These are phyloP conservation scores for Leptinotarsa lineolata DNA, from an alignment of 1,140 invertebrate species.

Conservation along the genomic window DNA sequence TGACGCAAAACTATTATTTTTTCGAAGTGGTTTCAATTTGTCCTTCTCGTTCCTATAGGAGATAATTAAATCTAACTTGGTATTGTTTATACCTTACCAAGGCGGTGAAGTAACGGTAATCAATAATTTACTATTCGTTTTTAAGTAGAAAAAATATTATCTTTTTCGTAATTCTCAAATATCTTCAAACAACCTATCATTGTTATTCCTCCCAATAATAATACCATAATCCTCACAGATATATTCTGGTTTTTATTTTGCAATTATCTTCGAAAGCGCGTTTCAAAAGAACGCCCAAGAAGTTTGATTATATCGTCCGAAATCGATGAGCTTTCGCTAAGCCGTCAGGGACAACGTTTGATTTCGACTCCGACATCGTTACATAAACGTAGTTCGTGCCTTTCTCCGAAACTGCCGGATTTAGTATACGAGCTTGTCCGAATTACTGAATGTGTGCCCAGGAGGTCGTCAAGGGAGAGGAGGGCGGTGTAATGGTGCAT, in stretches of 20 bases:
- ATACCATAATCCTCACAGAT: too few species aligned
- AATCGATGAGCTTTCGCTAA: constrained; percentile 6
- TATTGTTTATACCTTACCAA: too few species aligned
- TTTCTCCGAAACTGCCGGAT: neutral
- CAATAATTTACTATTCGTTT: too few species aligned
- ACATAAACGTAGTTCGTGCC: constrained; percentile 18
- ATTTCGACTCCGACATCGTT: constrained; percentile 13
- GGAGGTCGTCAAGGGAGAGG: neutral
- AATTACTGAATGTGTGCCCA: neutral
- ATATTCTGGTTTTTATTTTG: neutral
- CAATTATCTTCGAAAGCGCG: neutral
- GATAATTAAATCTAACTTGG: too few species aligned
- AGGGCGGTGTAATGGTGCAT: constrained; percentile 8
- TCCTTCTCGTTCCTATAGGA: too few species aligned
- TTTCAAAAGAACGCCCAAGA: neutral
- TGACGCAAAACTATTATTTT: too few species aligned
- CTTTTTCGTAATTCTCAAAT: too few species aligned
- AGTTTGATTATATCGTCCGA: constrained; percentile 12
- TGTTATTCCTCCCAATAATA: too few species aligned
- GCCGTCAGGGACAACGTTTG: constrained; percentile 8
- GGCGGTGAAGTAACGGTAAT: too few species aligned
- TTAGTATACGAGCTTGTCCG: constrained; percentile 1
- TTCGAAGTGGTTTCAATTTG: too few species aligned
- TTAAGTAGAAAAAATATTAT: too few species aligned
- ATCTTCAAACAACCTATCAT: too few species aligned